Evolutionary conservation across 1,140 invertebrate species (phyloP).

Genomic region (Mycetomoellerius zeteki): DNA sequence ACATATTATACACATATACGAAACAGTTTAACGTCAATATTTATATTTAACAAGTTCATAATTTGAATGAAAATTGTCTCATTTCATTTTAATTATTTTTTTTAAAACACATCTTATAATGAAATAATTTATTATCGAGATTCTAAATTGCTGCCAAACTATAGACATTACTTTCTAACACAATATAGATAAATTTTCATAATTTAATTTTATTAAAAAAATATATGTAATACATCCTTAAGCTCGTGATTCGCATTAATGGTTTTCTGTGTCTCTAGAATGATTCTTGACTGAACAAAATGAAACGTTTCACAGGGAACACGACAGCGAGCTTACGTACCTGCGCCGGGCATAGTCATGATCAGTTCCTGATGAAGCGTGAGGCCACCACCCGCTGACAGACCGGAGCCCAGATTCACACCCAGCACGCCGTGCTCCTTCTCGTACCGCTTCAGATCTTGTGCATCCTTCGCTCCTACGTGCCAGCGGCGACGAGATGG

Average conservation of each 20-base stretch:
- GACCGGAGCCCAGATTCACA: slow-evolving; percentile 84
- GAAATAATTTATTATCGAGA: too few species aligned
- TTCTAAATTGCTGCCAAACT: too few species aligned
- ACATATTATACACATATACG: too few species aligned
- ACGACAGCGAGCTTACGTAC: slow-evolving; percentile 66
- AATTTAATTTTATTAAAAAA: too few species aligned
- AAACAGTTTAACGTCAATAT: too few species aligned
- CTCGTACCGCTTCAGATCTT: slow-evolving; percentile 86
- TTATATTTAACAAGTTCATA: too few species aligned
- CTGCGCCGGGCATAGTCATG: slow-evolving; percentile 85
- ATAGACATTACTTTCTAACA: too few species aligned
- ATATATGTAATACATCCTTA: too few species aligned
- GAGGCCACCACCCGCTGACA: slow-evolving; percentile 84
- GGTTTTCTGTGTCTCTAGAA: neutral
- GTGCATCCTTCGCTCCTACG: slow-evolving; percentile 84
- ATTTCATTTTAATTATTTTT: too few species aligned
- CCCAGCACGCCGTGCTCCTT: slow-evolving; percentile 86
- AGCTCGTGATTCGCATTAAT: neutral
- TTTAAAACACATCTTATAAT: too few species aligned
- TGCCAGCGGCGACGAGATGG: slow-evolving; percentile 21
- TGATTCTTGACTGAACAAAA: neutral
- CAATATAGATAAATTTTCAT: too few species aligned
- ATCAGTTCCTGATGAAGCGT: slow-evolving; percentile 86
- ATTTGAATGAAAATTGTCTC: too few species aligned
- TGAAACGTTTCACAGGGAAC: neutral